Base-by-base conservation (phyloP, 2,888 invertebrate species). In the Drosophila kokeensis region DNA sequence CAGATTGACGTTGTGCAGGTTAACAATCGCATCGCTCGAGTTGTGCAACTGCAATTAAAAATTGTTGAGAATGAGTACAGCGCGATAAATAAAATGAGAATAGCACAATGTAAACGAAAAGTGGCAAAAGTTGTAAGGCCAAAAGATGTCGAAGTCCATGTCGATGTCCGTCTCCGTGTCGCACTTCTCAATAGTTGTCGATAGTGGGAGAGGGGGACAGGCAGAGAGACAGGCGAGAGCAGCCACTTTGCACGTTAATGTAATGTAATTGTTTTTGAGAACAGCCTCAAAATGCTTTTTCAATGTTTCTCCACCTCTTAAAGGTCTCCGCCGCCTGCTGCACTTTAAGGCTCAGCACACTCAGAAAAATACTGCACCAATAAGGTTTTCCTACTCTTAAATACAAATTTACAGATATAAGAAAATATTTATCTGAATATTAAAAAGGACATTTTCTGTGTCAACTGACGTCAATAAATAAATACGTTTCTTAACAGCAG, bases 1-100 rank as follows among this genome's bases (percentile, higher is more conserved):
- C 69, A 96, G 94, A 91, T 95, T 95, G 85, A 96, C 95, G 78
- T 94, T 94, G 86, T 94, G 94, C 83, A 96, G 93, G 78, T 95
- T 94, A 70, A 96, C 96, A 81, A 94, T 94, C 81, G 94, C 95
- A 89, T 95, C 95, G 74, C 95, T 95, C 40, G 96, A 96, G 92
- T 96, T 95, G 91, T 95, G 94, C 87, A 95, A 93, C 96, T 96
- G 94, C 82, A 90, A 89, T 79, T 74, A 83, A 83, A 84, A 88
- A 75, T 81, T 71, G 82, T 82, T 85, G 52, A 24, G 24, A 87
- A 79, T 84, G 85, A 76, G 78, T 61, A 21, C 49, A 61, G 62
- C 49, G 55, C 27, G 58, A 61, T 63, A 71, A 73, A 69, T 66
- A 77, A 88, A 62, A 57, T 49, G 54, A 40, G 63, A 24, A 45